A percentile compares a stretch with the other conserved stretches of the same genome.
phyloP scores from a whole-genome alignment of 2,797 vertebrate genomes.

The Thripadectes ignobilis region DNA sequence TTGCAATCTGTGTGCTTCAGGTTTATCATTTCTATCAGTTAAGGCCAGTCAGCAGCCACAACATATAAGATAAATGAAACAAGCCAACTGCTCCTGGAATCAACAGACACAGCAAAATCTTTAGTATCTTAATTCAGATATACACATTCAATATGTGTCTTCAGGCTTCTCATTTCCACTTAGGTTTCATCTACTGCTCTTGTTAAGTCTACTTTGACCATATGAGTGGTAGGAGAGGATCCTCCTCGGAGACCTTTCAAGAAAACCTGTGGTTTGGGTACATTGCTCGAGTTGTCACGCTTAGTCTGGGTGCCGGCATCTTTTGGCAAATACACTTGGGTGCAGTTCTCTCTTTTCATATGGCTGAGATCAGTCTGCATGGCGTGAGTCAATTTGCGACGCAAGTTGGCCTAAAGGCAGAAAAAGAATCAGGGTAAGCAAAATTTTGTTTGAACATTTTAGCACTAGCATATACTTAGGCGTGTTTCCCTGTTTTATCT shows the following conservation, averaged over 20 bases:
- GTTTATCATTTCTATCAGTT: not conserved
- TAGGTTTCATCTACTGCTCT: slow-evolving; percentile 83
- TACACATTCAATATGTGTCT: not conserved
- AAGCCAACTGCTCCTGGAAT: not conserved
- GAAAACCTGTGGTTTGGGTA: slow-evolving; percentile 83
- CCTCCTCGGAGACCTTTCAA: slow-evolving; percentile 85
- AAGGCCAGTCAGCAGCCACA: not conserved
- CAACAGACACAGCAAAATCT: not conserved
- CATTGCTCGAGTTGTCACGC: slow-evolving; percentile 73
- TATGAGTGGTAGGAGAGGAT: slow-evolving; percentile 30
- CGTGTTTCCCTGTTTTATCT: not conserved
- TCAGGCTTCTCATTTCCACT: not conserved
- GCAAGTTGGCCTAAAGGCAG: slow-evolving; percentile 85
- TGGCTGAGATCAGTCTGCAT: slow-evolving; percentile 89
- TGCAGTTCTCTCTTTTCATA: slow-evolving; percentile 85
- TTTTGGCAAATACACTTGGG: slow-evolving; percentile 85
- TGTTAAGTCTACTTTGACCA: slow-evolving; percentile 84
- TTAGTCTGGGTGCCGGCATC: slow-evolving; percentile 78
- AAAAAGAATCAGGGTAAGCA: not conserved
- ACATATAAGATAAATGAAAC: not conserved
- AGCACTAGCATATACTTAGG: not conserved
- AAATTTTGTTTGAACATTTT: not conserved
- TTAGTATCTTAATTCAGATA: not conserved
- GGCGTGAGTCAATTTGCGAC: slow-evolving; percentile 81
- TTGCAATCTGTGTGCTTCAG: not conserved